These are phyloP conservation scores for Iphiclides podalirius DNA, from an alignment of 2,888 invertebrate genomes.

Conservation along the genomic window DNA sequence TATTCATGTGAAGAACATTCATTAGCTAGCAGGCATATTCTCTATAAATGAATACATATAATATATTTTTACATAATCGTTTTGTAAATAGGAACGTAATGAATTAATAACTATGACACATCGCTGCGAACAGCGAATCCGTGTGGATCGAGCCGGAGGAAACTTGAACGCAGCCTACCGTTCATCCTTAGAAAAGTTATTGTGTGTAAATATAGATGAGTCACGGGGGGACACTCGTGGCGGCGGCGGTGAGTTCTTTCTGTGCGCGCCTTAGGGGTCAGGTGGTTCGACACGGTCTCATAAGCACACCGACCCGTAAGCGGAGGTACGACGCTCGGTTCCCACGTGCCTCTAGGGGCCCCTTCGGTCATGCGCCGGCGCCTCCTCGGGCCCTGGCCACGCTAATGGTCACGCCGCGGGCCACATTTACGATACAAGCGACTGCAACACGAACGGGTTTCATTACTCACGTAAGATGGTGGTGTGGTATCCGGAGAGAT, in stretches of 20 bases:
- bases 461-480: conserved; percentile 1
- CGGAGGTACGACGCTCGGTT: conserved; percentile 25
- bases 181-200: conserved; percentile 22
- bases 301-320: conserved; percentile 20
- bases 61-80: too few species aligned
- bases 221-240: conserved; percentile 11
- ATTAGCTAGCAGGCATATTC: too few species aligned
- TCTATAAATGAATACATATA: too few species aligned
- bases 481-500: too few species aligned
- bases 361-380: conserved; percentile 51
- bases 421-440: neutral
- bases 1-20: too few species aligned
- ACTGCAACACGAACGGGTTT: neutral
- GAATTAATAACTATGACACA: too few species aligned
- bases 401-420: conserved; percentile 52
- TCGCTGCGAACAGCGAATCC: neutral
- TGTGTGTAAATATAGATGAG: conserved; percentile 23
- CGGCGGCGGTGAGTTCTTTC: too few species aligned
- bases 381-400: conserved; percentile 59
- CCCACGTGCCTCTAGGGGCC: conserved; percentile 33
- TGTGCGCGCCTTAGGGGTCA: conserved; percentile 9
- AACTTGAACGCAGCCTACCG: conserved; percentile 4
- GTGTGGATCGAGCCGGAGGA: neutral
- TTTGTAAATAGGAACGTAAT: too few species aligned
- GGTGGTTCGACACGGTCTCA: conserved; percentile 22